These are phyloP conservation scores for Colius striatus DNA, from an alignment of 2,113 vertebrate genomes.

Conservation along the genomic window DNA sequence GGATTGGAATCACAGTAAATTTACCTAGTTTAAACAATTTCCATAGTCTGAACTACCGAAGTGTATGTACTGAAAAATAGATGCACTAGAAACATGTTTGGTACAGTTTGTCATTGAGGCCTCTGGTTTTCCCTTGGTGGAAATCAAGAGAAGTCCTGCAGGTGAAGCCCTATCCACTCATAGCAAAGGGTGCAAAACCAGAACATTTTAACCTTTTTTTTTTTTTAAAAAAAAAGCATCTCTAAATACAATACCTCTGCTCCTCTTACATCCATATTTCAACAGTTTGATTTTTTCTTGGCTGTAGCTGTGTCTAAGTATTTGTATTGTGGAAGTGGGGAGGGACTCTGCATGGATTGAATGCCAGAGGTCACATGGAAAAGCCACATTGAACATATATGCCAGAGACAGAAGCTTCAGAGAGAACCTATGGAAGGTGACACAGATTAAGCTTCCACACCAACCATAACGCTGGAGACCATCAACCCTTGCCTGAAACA, in stretches of 20 bases:
- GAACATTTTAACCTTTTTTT: background rate
- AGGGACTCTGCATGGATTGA: too few relatives aligned
- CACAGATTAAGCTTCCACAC: background rate
- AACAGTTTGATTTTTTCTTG: background rate
- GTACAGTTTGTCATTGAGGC: background rate
- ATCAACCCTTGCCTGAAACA: background rate
- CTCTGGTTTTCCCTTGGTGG: background rate
- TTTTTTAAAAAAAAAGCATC: background rate
- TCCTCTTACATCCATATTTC: background rate
- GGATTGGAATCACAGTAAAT: background rate
- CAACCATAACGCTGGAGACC: background rate
- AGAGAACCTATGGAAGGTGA: background rate
- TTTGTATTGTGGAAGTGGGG: too few relatives aligned
- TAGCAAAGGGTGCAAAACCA: background rate
- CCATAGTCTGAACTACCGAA: background rate
- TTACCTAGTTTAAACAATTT: background rate
- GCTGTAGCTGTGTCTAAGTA: too few relatives aligned
- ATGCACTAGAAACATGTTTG: background rate
- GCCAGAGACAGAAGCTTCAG: background rate
- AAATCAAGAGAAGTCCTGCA: background rate
- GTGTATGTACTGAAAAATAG: background rate
- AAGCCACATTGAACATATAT: too few relatives aligned
- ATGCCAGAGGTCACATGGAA: too few relatives aligned
- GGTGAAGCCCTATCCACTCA: background rate
- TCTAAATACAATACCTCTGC: background rate